Evolutionary conservation across 2,797 vertebrate species (phyloP).

Genomic region (Crax fasciolata): DNA sequence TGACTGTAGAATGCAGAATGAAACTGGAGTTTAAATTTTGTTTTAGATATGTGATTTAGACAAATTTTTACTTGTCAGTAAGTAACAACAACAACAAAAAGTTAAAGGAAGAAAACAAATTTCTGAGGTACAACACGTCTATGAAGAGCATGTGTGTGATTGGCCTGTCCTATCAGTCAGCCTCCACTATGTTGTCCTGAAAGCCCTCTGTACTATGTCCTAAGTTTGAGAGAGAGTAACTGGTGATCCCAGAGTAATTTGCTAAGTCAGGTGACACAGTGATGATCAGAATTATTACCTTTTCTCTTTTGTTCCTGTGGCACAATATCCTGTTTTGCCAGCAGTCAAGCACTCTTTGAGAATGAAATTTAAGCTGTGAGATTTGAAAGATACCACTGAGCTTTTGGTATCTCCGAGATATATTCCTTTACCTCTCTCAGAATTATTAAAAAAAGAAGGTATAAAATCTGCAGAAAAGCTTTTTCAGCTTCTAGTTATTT

Average conservation of each 20-base stretch:
- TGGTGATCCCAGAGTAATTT: neutral
- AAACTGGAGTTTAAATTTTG: neutral
- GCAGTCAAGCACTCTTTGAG: conserved; percentile 7
- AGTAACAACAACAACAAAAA: neutral
- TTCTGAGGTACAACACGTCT: neutral
- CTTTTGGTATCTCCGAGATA: neutral
- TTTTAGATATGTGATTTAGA: neutral
- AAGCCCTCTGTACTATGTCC: neutral
- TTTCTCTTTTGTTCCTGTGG: neutral
- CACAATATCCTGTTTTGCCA: conserved; percentile 34
- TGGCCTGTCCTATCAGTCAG: neutral
- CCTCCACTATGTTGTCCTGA: neutral
- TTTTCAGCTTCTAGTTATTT: neutral
- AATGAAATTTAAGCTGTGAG: neutral
- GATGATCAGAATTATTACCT: conserved; percentile 40
- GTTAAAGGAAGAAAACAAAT: neutral
- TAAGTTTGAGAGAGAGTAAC: neutral
- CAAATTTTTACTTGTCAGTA: neutral
- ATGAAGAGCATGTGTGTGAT: neutral
- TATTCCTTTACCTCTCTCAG: neutral
- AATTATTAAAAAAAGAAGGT: neutral
- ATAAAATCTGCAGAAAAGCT: neutral
- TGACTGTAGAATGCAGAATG: neutral
- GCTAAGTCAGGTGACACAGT: neutral
- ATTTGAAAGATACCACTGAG: conserved; percentile 13